Percentiles rank a stretch among this genome's conserved stretches.
These are phyloP conservation scores for Digitonthophagus gazella DNA, from an alignment of 2,888 invertebrate species.

Conservation along the genomic window DNA sequence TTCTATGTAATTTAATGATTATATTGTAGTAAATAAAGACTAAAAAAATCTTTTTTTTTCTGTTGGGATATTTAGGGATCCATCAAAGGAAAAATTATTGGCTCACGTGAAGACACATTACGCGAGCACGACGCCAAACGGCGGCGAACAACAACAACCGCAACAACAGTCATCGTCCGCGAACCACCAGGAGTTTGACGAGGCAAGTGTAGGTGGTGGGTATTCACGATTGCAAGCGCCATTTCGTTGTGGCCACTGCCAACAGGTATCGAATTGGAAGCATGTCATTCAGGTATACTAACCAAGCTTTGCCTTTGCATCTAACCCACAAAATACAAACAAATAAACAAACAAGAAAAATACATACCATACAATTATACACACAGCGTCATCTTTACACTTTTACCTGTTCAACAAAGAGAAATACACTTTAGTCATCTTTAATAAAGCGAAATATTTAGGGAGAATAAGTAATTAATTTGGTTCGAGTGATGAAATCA, in stretches of 20 bases:
- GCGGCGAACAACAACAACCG: background rate
- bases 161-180: background rate
- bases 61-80: conserved; percentile 57
- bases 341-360: background rate
- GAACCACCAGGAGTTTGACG: conserved; percentile 42
- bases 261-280: conserved; percentile 81
- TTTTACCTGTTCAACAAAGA: too few species aligned
- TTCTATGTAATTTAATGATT: too few species aligned
- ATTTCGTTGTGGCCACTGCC: conserved; percentile 74
- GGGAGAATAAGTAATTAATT: too few species aligned
- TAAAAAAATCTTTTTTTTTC: too few species aligned
- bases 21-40: background rate
- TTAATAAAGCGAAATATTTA: too few species aligned
- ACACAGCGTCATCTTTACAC: too few species aligned
- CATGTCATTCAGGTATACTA: conserved; percentile 79
- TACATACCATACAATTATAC: background rate
- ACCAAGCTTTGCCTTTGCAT: conserved; percentile 41
- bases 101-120: conserved; percentile 68
- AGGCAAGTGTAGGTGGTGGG: conserved; percentile 56
- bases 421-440: too few species aligned
- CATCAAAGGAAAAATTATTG: conserved; percentile 63
- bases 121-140: conserved; percentile 41
- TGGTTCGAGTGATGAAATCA: too few species aligned
- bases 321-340: conserved; percentile 16
- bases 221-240: conserved; percentile 56